Conservation (phyloP, 2,797 vertebrate genomes). For the Scolopax rusticola region DNA sequence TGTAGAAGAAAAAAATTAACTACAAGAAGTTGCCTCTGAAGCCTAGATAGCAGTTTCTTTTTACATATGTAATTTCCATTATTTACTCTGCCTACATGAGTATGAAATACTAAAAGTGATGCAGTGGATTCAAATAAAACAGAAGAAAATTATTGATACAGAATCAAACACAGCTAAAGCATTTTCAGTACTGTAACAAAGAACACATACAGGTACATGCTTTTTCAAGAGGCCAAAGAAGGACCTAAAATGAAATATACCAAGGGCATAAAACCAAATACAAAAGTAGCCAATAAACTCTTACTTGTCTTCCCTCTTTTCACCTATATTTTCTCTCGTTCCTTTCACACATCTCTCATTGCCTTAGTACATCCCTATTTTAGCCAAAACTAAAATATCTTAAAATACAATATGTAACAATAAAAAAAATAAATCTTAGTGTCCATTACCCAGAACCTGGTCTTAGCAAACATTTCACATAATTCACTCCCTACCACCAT, state of each 20-base stretch:
- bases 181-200: not conserved
- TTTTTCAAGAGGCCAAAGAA: not conserved
- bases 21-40: not conserved
- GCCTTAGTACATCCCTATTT: not conserved
- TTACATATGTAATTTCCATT: not conserved
- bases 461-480: not conserved
- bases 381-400: not conserved
- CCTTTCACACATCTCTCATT: not conserved
- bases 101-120: not conserved
- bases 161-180: not conserved
- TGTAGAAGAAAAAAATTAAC: not conserved
- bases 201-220: not conserved
- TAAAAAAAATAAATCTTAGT: not conserved
- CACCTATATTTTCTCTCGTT: not conserved
- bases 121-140: not conserved
- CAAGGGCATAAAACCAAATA: not conserved
- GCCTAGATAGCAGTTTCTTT: not conserved
- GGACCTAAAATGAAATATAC: not conserved
- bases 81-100: not conserved
- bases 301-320: not conserved
- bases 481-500: not conserved
- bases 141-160: not conserved
- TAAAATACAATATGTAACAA: not conserved
- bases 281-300: not conserved
- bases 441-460: not conserved